Conservation (phyloP, 1,140 invertebrate species). For the Capitella teleta region DNA sequence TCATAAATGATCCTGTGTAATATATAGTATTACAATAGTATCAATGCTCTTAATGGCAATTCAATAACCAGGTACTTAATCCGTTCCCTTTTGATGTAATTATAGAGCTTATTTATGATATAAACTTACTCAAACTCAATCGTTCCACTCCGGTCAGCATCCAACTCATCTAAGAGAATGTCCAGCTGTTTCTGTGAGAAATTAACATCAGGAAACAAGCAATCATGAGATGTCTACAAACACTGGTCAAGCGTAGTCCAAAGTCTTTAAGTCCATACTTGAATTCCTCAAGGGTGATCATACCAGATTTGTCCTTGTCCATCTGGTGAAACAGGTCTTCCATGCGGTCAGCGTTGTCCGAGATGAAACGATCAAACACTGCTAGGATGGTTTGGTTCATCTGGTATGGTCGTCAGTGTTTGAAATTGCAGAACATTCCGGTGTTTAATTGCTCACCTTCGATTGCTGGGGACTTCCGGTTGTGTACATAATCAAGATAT, state of each 20-base stretch:
- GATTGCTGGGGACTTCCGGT: slow-evolving; percentile 7
- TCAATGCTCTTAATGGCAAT: too few relatives aligned
- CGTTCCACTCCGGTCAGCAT: slow-evolving; percentile 13
- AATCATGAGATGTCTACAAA: slow-evolving; percentile 12
- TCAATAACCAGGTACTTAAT: too few relatives aligned
- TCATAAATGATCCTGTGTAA: too few relatives aligned
- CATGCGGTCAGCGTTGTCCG: slow-evolving; percentile 18
- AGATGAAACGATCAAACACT: slow-evolving; percentile 22
- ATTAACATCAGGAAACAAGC: not conserved
- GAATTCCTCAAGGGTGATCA: slow-evolving; percentile 22
- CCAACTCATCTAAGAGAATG: slow-evolving; percentile 12
- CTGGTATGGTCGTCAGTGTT: not conserved
- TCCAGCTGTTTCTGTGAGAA: slow-evolving; percentile 13
- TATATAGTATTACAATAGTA: too few relatives aligned
- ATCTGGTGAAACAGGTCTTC: slow-evolving; percentile 20
- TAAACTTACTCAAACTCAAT: slow-evolving; percentile 15
- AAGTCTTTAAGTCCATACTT: slow-evolving; percentile 23
- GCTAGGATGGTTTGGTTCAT: slow-evolving; percentile 18
- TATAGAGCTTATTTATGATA: too few relatives aligned
- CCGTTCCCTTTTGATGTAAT: too few relatives aligned
- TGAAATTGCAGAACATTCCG: not conserved
- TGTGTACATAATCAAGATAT: slow-evolving; percentile 25
- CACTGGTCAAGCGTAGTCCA: slow-evolving; percentile 28
- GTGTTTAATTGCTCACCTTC: not conserved
- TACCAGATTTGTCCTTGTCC: slow-evolving; percentile 24